Conservation (phyloP, 2,797 vertebrate species). For the Gobio occitaniae region DNA sequence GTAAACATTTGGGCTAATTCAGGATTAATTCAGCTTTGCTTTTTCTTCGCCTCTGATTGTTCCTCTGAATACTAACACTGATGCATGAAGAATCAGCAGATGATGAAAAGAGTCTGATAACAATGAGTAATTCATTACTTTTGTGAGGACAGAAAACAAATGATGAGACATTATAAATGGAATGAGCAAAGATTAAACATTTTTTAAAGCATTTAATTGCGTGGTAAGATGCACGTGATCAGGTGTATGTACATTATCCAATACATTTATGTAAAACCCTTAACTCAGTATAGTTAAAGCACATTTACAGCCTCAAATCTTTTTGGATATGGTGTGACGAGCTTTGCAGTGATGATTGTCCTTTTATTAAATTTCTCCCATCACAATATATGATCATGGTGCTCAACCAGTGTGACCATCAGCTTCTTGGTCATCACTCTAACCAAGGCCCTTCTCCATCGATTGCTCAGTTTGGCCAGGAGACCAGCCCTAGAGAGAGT, state of each 20-base stretch:
- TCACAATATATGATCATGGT: too few species aligned
- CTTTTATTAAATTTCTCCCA: too few species aligned
- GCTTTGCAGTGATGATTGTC: too few species aligned
- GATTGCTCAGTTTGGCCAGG: too few species aligned
- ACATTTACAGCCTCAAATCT: too few species aligned
- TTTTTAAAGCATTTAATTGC: background rate
- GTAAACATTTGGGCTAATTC: slow-evolving; percentile 32
- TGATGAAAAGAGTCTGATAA: background rate
- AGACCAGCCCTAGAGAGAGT: too few species aligned
- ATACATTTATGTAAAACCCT: background rate
- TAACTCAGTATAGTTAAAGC: too few species aligned
- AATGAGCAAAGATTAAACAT: background rate
- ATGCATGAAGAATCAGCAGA: slow-evolving; percentile 27
- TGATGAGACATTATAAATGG: background rate
- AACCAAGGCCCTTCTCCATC: too few species aligned
- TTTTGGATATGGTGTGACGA: too few species aligned
- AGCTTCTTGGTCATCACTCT: too few species aligned
- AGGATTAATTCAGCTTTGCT: background rate
- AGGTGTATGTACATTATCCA: background rate
- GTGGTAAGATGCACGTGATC: background rate
- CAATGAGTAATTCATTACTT: background rate
- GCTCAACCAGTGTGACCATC: too few species aligned
- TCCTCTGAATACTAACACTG: slow-evolving; percentile 1
- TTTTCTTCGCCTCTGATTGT: slow-evolving; percentile 24
- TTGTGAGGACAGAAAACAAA: background rate